phyloP scores from a whole-genome alignment of 2,888 invertebrate species.

The Spicauda simplicius region DNA sequence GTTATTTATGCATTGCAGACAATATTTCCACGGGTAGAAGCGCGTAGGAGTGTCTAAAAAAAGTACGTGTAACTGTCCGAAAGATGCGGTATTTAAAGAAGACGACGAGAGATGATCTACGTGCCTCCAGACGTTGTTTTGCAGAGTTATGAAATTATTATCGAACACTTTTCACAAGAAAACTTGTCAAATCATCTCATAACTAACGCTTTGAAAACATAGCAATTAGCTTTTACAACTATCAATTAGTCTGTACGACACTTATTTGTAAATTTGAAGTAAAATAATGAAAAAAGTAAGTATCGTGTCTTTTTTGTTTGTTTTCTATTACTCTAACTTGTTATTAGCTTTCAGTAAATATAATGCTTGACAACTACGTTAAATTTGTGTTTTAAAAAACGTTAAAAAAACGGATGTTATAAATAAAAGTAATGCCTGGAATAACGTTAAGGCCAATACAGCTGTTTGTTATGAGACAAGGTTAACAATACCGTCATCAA shows the following conservation, averaged over 20 bases:
- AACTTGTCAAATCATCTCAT: not conserved
- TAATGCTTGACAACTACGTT: no score
- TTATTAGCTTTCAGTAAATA: no score
- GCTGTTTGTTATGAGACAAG: slow-evolving; percentile 70
- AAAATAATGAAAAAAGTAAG: no score
- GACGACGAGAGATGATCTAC: slow-evolving; percentile 60
- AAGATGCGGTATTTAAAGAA: slow-evolving; percentile 67
- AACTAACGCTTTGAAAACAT: not conserved
- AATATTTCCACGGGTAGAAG: slow-evolving; percentile 41
- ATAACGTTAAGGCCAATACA: slow-evolving; percentile 58
- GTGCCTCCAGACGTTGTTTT: slow-evolving; percentile 9
- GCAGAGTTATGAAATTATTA: slow-evolving; percentile 12
- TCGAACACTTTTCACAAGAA: slow-evolving; percentile 1
- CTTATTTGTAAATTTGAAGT: no score
- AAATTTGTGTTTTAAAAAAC: slow-evolving; percentile 2
- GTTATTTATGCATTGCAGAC: slow-evolving; percentile 38
- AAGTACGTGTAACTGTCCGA: slow-evolving; percentile 50
- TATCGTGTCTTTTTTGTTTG: no score
- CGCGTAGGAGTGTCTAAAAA: slow-evolving; percentile 68
- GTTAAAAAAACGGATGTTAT: slow-evolving; percentile 37
- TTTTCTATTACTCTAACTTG: no score
- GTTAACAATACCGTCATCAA: slow-evolving; percentile 81
- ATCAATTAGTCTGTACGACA: no score
- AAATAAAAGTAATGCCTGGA: slow-evolving; percentile 56
- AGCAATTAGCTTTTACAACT: not conserved